Evolutionary conservation across 2,888 invertebrate species (phyloP).

Genomic region (Conomelus anceps): DNA sequence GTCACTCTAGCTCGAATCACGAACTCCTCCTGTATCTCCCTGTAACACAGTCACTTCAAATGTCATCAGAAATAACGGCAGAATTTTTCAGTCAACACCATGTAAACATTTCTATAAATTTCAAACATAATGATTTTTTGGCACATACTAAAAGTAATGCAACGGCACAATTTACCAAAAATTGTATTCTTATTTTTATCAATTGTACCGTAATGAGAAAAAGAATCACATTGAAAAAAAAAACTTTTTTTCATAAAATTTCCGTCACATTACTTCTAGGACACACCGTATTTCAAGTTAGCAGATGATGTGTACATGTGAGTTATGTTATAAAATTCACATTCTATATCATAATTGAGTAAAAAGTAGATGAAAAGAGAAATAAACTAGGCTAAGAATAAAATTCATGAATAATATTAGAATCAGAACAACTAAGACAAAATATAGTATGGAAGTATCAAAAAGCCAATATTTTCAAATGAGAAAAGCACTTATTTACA

Average conservation of each 20-base stretch:
- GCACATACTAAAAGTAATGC: not conserved
- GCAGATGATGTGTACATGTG: not conserved
- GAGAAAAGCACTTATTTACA: too few species aligned
- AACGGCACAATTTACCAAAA: not conserved
- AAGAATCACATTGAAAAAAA: not conserved
- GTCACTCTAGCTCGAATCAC: constrained; percentile 78
- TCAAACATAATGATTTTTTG: not conserved
- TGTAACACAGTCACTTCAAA: constrained; percentile 43
- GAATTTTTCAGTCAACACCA: not conserved
- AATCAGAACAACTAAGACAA: too few species aligned
- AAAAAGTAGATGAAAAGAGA: not conserved
- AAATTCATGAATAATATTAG: too few species aligned
- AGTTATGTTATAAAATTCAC: not conserved
- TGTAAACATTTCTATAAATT: not conserved
- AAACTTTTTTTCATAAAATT: not conserved
- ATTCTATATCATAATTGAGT: not conserved
- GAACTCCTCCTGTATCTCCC: constrained; percentile 68
- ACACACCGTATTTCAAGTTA: not conserved
- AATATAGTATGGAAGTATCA: too few species aligned
- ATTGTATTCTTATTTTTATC: not conserved
- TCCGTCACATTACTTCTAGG: not conserved
- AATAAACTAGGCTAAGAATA: not conserved
- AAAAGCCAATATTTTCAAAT: too few species aligned
- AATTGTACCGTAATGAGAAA: too few species aligned
- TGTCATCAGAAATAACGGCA: not conserved